Evolutionary conservation across 2,113 vertebrate genomes (phyloP).

Genomic region (Uria aalge): DNA sequence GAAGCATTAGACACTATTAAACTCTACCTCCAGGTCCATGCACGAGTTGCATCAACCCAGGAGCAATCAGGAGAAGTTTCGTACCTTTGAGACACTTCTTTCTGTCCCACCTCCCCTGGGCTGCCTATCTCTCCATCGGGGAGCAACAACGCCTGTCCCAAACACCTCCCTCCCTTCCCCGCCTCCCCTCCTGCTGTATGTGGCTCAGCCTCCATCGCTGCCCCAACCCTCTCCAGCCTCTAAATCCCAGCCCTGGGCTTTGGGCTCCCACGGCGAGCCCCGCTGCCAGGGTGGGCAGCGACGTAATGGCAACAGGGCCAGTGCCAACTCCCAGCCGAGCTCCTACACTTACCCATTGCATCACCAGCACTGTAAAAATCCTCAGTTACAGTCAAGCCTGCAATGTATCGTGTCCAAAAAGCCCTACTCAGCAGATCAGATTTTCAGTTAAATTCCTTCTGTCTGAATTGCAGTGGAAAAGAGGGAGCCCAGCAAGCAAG

Average conservation of each 20-base stretch:
- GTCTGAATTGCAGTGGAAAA: not conserved
- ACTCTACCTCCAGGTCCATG: not conserved
- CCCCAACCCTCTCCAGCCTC: not conserved
- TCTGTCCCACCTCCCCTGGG: not conserved
- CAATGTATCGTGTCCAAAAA: not conserved
- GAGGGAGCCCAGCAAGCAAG: not conserved
- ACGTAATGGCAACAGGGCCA: accelerated
- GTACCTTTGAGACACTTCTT: not conserved
- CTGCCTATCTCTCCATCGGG: not conserved
- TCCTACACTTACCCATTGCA: not conserved
- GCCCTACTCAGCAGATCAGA: not conserved
- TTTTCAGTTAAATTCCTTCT: not conserved
- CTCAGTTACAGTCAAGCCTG: not conserved
- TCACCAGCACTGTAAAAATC: not conserved
- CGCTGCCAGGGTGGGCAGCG: not conserved
- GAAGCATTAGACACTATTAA: not conserved
- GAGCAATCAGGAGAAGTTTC: not conserved
- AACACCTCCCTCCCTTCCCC: not conserved
- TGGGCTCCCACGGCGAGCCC: not conserved
- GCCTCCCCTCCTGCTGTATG: accelerated
- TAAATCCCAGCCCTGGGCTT: not conserved
- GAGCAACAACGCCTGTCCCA: not conserved
- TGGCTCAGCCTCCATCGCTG: accelerated
- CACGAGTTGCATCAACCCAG: not conserved
- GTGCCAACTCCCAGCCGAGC: not conserved